phyloP scores from a whole-genome alignment of 2,797 vertebrate species.

The Loris lydekkerianus region DNA sequence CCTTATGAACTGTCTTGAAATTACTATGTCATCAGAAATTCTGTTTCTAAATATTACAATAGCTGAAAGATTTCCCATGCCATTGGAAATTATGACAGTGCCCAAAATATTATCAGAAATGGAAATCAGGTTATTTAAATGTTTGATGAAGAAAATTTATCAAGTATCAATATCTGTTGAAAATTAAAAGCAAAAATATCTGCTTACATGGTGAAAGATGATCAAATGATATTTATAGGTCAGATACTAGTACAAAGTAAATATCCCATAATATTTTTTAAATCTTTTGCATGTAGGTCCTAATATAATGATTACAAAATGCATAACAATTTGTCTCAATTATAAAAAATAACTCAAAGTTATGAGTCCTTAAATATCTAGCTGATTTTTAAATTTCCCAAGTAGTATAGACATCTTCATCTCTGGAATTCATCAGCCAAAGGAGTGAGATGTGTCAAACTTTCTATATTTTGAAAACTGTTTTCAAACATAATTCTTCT shows the following conservation, averaged over 20 bases:
- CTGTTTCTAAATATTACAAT: constrained; percentile 37
- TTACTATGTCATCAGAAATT: constrained; percentile 27
- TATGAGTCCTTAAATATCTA: background rate
- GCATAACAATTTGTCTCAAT: background rate
- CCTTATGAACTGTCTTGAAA: constrained; percentile 23
- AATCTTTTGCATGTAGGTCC: background rate
- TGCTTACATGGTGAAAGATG: background rate
- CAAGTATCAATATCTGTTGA: background rate
- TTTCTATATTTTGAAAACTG: background rate
- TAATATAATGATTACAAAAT: constrained; percentile 11
- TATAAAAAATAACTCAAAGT: background rate
- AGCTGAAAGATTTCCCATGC: background rate
- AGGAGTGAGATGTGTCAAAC: background rate
- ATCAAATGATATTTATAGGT: constrained; percentile 64
- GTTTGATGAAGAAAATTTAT: constrained; percentile 46
- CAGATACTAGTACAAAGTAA: constrained; percentile 20
- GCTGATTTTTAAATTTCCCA: background rate
- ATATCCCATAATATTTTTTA: background rate
- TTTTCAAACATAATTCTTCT: constrained; percentile 54
- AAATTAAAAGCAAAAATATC: constrained; percentile 55
- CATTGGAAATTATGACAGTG: background rate
- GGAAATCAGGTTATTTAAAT: constrained; percentile 59
- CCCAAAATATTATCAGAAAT: constrained; percentile 51
- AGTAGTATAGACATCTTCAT: background rate
- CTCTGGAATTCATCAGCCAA: background rate